A percentile compares a stretch with the other conserved stretches of the same genome.
Evolutionary conservation across 2,113 vertebrate genomes (phyloP).

Genomic region (Plestiodon gilberti): DNA sequence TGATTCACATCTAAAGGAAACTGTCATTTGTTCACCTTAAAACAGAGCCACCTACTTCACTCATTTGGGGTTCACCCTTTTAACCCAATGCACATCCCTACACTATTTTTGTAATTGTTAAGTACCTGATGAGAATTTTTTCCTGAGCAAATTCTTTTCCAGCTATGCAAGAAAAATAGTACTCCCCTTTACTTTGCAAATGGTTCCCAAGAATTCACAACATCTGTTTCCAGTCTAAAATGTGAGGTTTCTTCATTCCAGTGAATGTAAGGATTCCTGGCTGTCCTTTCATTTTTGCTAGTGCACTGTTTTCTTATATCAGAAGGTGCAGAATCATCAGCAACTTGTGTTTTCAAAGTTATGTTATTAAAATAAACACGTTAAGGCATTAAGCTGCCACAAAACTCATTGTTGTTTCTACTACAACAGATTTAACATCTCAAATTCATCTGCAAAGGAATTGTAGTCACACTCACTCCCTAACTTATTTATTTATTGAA

Average conservation of each 20-base stretch:
- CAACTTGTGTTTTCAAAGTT: background rate
- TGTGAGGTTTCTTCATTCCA: constrained; percentile 1
- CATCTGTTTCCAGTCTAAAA: constrained; percentile 19
- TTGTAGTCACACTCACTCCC: background rate
- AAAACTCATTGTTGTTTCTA: too few species aligned
- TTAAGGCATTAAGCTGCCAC: too few species aligned
- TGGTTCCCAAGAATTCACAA: background rate
- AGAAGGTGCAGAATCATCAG: background rate
- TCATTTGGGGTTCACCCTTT: background rate
- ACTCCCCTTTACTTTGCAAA: background rate
- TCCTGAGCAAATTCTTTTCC: constrained; percentile 6
- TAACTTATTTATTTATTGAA: background rate
- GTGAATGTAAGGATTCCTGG: background rate
- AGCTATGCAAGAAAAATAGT: constrained; percentile 15
- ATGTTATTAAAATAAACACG: background rate
- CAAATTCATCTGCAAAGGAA: background rate
- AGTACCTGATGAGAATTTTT: background rate
- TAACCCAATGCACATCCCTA: background rate
- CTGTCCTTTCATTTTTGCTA: background rate
- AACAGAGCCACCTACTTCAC: background rate
- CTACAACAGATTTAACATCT: too few species aligned
- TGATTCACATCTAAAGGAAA: background rate
- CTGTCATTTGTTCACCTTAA: background rate
- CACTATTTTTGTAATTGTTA: background rate
- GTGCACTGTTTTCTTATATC: background rate